Evolutionary conservation across 1,140 invertebrate species (phyloP).

Genomic region (Bombyx mandarina): DNA sequence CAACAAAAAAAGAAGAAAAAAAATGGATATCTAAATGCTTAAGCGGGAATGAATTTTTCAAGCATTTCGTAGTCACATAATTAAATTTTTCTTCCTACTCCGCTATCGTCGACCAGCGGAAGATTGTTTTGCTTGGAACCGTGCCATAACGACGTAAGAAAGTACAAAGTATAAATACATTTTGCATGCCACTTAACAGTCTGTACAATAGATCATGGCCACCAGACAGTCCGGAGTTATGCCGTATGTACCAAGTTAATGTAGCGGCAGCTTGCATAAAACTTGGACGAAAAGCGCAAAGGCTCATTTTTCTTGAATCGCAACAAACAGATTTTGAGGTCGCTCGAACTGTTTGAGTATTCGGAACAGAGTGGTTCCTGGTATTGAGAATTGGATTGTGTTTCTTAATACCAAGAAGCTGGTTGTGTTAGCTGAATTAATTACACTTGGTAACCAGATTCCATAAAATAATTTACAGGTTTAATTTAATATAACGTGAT

Average conservation of each 20-base stretch:
- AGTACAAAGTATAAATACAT: constrained; percentile 67
- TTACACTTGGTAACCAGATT: too few relatives aligned
- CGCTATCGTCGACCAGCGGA: constrained; percentile 48
- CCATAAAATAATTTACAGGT: too few relatives aligned
- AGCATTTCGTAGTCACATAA: constrained; percentile 36
- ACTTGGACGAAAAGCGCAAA: not conserved
- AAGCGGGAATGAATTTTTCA: not conserved
- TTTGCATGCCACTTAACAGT: constrained; percentile 67
- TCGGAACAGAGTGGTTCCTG: too few relatives aligned
- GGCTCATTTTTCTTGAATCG: too few relatives aligned
- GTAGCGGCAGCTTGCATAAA: constrained; percentile 19
- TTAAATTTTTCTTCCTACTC: constrained; percentile 49
- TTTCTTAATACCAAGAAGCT: too few relatives aligned
- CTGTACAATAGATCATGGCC: constrained; percentile 48
- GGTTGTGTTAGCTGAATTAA: too few relatives aligned
- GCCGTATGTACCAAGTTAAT: constrained; percentile 32
- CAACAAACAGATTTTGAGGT: too few relatives aligned
- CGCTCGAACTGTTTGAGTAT: too few relatives aligned
- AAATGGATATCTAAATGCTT: not conserved
- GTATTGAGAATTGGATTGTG: too few relatives aligned
- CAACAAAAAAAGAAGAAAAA: too few relatives aligned
- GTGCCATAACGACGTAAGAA: constrained; percentile 65
- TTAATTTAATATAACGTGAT: too few relatives aligned
- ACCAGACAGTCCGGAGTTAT: constrained; percentile 39
- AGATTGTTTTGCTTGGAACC: constrained; percentile 65